Base-by-base conservation (phyloP, 2,888 invertebrate species). In the Parochlus steinenii region DNA sequence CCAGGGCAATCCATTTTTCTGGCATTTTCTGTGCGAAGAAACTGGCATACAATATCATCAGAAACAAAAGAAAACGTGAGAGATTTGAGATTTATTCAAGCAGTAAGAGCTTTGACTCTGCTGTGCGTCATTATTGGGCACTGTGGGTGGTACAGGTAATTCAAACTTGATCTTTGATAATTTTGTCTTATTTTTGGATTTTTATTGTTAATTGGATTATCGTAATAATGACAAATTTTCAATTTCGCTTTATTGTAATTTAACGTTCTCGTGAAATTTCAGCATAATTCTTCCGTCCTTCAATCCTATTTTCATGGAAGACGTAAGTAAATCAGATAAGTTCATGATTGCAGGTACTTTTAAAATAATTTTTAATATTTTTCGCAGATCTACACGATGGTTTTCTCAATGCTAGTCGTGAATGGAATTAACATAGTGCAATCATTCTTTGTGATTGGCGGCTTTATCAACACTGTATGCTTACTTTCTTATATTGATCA, bases 381-480 rank as follows among this genome's bases (percentile, higher is more conserved):
- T 8, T 10, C 20, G n/a, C 22, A 31, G 20, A 3, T 12, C 22
- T 31, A 15, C 16, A 5, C 14, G 14, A 6, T 7, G 4, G 14
- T 14, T 15, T 16, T 22, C 7, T 10, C 28, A 11, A 40, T 38
- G 34, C 19, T 41, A 12, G 22, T 41, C 6, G 25, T 40, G 10
- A 41, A 41, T 33, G 41, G 41, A 2, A 25, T 36, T 12, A 38
- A 29, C 18, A 19, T 40, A 5, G 33, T 41, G 5, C 41, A 41
- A 29, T 26, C 38, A 23, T 41, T 41, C 23, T 40, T 41, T 19
- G 31, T 32, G 3, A 36, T 41, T 8, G 33, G 33, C 29, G 41
- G 41, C 2, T 41, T 39, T 25, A 19, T 34, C 3, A 34, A 34
- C 28, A 34, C 28, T 22, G n/a, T 28, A 12, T 14, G 15, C 5